Base-by-base conservation (phyloP, 1,140 invertebrate genomes). In the Caenorhabditis briggsae region DNA sequence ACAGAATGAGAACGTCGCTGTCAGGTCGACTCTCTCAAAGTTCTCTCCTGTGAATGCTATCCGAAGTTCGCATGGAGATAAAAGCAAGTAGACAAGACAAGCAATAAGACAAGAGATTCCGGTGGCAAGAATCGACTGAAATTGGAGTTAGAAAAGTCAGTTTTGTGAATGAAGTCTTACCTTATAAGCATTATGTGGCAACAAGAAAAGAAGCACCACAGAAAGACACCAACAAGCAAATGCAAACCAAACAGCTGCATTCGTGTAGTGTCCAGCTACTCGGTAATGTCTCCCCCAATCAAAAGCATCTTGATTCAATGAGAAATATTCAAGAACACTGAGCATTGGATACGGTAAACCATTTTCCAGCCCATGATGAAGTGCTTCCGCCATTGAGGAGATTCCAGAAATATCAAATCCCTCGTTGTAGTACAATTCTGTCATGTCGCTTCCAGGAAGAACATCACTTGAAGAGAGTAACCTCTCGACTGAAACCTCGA, bases 251-350 rank as follows among this genome's bases (percentile, higher is more conserved):
- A 98, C 93, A 92, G 97, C 94, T 65, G 97, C 96, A 58, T 95
- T 95, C 3, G 96, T 95, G 91, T 96, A 98, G 93, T 98, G 98
- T 0, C 97, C 97, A 23, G 97, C 97, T n/a, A 95, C 95, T 70
- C 97, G 93, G 93, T 98, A 99, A 89, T 96, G 95, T 14, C 96
- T 95, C 18, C 97, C 97, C 97, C 97, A 99, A 43, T 96, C 95
- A 91, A 99, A 97, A 8, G 97, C 97, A 92, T 98, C 97, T 89
- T 97, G 96, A 87, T 97, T 96, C 53, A 97, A 94, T 64, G 96
- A 96, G 90, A 99, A 97, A 93, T 98, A 98, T 93, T 99, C 97
- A 2, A 97, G 96, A 20, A 98, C 95, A 0, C 96, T 97, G 9
- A 99, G 94, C 84, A 99, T 96, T 0, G 97, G 97, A 93, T 96